These are phyloP conservation scores for Trochalopteron elliotii DNA, from an alignment of 2,113 vertebrate genomes.

Conservation along the genomic window DNA sequence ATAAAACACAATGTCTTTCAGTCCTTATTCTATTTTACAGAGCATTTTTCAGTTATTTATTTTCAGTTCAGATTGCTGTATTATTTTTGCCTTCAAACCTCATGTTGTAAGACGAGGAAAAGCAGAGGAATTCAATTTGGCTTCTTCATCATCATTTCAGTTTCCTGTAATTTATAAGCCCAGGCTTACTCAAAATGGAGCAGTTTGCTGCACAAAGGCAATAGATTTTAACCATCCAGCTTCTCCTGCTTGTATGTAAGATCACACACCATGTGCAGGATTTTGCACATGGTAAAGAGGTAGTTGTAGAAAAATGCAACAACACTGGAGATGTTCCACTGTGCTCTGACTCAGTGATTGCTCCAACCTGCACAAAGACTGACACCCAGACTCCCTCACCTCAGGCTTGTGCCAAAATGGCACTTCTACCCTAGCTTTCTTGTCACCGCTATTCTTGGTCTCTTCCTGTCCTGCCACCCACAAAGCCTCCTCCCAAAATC, in stretches of 20 bases:
- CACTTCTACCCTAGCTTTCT: neutral
- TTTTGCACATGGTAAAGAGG: neutral
- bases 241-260: neutral
- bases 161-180: neutral
- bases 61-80: neutral
- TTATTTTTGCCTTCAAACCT: neutral
- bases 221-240: neutral
- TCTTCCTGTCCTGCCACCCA: neutral
- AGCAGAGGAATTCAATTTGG: neutral
- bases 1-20: neutral
- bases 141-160: neutral
- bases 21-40: neutral
- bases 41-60: neutral
- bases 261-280: neutral
- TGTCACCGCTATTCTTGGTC: neutral
- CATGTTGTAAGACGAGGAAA: neutral
- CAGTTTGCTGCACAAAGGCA: neutral
- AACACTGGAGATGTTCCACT: accelerated
- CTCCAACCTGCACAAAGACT: neutral
- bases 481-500: neutral
- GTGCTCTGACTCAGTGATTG: neutral
- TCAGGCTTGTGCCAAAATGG: neutral
- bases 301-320: neutral
- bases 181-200: neutral
- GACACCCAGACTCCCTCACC: neutral